Evolutionary conservation across 2,113 vertebrate species (phyloP).

Genomic region (Nanorana parkeri): DNA sequence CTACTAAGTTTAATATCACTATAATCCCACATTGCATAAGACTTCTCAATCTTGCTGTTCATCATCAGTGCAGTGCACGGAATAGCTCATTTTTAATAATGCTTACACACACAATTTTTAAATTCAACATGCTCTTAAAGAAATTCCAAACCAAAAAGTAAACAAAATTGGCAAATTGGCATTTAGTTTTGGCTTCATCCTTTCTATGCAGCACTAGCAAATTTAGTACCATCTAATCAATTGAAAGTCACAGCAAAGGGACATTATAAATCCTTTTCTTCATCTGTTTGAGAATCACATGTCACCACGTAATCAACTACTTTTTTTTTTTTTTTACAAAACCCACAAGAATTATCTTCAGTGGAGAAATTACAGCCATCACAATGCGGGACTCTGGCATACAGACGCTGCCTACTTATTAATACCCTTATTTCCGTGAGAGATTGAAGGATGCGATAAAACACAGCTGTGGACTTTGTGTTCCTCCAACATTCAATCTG

Average conservation of each 20-base stretch:
- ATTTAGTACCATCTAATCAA: too few relatives aligned
- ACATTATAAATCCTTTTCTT: neutral
- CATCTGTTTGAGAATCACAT: neutral
- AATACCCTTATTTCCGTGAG: constrained; percentile 4
- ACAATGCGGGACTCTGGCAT: neutral
- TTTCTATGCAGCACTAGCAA: too few relatives aligned
- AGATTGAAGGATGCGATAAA: neutral
- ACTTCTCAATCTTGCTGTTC: too few relatives aligned
- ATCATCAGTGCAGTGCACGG: too few relatives aligned
- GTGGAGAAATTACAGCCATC: constrained; percentile 1
- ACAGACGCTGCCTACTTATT: neutral
- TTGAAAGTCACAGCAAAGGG: neutral
- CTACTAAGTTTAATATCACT: too few relatives aligned
- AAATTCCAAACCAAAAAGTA: too few relatives aligned
- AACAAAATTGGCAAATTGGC: too few relatives aligned
- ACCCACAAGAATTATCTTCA: neutral
- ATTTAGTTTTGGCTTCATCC: too few relatives aligned
- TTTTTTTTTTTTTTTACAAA: constrained; percentile 1
- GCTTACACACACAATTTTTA: too few relatives aligned
- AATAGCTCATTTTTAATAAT: too few relatives aligned
- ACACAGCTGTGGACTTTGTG: constrained; percentile 9
- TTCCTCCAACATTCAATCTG: neutral
- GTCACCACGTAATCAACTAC: neutral
- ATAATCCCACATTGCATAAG: too few relatives aligned
- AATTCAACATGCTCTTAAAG: too few relatives aligned